Conservation (phyloP, 2,888 invertebrate genomes). For the Lepidonotus clava region DNA sequence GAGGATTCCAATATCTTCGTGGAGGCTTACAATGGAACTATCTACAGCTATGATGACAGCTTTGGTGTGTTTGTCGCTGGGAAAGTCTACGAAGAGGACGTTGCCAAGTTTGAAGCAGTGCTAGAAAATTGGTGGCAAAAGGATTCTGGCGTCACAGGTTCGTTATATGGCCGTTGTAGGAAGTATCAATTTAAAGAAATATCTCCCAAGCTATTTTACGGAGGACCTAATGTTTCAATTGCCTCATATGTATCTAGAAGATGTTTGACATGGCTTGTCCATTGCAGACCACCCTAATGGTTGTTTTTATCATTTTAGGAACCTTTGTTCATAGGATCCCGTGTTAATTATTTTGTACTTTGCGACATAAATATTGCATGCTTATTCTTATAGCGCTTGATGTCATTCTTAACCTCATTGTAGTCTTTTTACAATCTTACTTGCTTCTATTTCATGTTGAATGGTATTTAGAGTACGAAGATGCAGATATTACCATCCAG, state of each 20-base stretch:
- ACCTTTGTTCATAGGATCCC: too few relatives aligned
- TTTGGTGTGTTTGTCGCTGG: constrained; percentile 15
- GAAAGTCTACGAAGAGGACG: neutral
- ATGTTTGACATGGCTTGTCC: too few relatives aligned
- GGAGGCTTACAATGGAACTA: neutral
- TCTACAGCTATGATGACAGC: constrained; percentile 13
- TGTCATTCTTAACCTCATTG: neutral
- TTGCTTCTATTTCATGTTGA: neutral
- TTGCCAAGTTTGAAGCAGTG: neutral
- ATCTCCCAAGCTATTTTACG: too few relatives aligned
- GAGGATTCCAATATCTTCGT: neutral
- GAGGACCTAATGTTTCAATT: too few relatives aligned
- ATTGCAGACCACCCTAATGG: too few relatives aligned
- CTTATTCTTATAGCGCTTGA: too few relatives aligned
- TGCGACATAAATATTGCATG: too few relatives aligned
- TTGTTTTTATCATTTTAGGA: too few relatives aligned
- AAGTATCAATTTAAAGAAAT: too few relatives aligned
- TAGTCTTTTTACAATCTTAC: neutral
- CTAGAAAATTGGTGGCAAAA: constrained; percentile 1
- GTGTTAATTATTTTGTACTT: too few relatives aligned
- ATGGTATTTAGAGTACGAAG: neutral
- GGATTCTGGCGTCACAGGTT: constrained; percentile 9
- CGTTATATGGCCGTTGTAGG: neutral
- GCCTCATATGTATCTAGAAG: too few relatives aligned
- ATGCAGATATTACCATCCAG: neutral